A percentile compares a stretch with the other conserved stretches of the same genome.
These are phyloP conservation scores for Microcebus ravelobensis DNA, from an alignment of 2,113 vertebrate species.

Conservation along the genomic window DNA sequence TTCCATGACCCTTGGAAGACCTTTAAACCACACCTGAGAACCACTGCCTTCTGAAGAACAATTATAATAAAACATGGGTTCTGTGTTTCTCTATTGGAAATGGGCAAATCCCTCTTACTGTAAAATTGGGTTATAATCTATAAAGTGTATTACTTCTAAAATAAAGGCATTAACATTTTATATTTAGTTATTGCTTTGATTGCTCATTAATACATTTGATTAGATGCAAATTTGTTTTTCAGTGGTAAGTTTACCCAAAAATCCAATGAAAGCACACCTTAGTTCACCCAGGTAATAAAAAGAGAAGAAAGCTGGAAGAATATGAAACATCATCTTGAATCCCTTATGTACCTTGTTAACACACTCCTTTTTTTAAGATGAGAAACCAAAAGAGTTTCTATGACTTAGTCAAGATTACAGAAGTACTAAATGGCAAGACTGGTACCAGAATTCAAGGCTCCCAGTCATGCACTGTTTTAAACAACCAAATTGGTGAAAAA, in stretches of 20 bases:
- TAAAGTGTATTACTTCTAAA: not conserved
- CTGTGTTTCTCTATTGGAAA: not conserved
- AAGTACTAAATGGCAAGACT: not conserved
- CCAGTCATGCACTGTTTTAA: not conserved
- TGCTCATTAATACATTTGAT: constrained; percentile 4
- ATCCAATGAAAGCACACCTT: not conserved
- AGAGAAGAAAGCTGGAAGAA: constrained; percentile 13
- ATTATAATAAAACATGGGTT: not conserved
- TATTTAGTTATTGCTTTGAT: constrained; percentile 49
- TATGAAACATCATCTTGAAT: not conserved
- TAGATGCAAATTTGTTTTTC: constrained; percentile 45
- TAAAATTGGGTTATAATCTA: constrained; percentile 20
- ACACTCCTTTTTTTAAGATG: not conserved
- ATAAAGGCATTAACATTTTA: constrained; percentile 3
- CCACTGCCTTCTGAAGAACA: not conserved
- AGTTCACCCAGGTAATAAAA: constrained; percentile 39
- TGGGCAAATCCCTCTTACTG: not conserved
- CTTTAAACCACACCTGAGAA: not conserved
- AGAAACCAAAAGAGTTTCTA: constrained; percentile 1
- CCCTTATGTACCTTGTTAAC: not conserved
- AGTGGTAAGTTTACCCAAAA: not conserved
- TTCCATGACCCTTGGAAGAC: not conserved
- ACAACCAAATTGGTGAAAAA: constrained; percentile 60
- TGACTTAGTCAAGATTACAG: constrained; percentile 41
- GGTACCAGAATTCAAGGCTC: not conserved